Base-by-base conservation (phyloP, 2,113 vertebrate species). In the Lonchura striata region DNA sequence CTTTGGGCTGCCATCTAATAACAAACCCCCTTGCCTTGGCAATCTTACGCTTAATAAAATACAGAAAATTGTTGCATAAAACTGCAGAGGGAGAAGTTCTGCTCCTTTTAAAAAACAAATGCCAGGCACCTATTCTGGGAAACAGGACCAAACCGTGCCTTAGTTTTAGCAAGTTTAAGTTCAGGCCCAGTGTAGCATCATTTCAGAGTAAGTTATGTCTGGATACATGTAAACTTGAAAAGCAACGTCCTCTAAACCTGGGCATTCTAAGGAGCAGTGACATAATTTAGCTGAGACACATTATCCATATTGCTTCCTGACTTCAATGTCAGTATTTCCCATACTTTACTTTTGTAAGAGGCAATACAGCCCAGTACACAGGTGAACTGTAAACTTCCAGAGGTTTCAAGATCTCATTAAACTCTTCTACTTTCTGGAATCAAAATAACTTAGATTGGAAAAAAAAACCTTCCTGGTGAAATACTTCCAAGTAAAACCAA, bases 121-220 rank as follows among this genome's bases (percentile, higher is more conserved):
- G 47, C 20, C 18, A 70, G 39, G 11, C 13, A 81, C 11, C 11
- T 22, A 2, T 35, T 74, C 33, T 50, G 47, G 54, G 19, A 77
- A 63, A 77, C 5, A 15, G 35, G 30, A 77, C 30, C 42, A 78
- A 86, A 61, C 7, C 0, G 0, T 10, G 42, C 49, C 50, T 77
- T 23, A 78, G 16, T n/a, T 91, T 81, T 9, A 69, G 19, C 64
- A 74, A 59, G 11, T 54, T 25, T 65, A 49, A 81, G 39, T 59
- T 80, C 60, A 70, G 59, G 30, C 44, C 33, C 52, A 52, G 49
- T 18, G 18, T n/a, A 54, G 8, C 28, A 54, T 46, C 37, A 68
- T 11, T 78, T 54, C 47, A 71, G 1, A 21, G 10, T 23, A 77
- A 86, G 59, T 33, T 56, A 60, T 20, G 23, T 35, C 50, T 80